Evolutionary conservation across 1,140 invertebrate genomes (phyloP).

Genomic region (Lerema accius): DNA sequence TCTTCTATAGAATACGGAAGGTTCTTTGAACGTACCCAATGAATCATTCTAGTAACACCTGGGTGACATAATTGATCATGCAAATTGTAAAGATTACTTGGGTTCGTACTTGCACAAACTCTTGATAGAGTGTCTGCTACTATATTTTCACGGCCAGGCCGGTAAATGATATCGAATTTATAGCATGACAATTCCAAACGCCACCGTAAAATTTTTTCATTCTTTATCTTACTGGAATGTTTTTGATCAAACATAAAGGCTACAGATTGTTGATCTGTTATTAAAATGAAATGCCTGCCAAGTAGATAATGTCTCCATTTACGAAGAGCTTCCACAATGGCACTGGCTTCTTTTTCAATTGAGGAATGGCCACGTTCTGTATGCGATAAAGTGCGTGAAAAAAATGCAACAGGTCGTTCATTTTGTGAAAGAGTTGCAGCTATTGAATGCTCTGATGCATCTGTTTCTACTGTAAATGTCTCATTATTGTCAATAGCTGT

Average conservation of each 20-base stretch:
- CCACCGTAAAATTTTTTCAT: constrained; percentile 44
- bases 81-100: not conserved
- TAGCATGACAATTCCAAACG: constrained; percentile 39
- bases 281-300: constrained; percentile 36
- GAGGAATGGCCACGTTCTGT: constrained; percentile 33
- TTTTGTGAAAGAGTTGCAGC: constrained; percentile 72
- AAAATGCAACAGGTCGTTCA: constrained; percentile 36
- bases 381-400: constrained; percentile 31
- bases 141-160: constrained; percentile 34
- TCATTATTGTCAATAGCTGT: constrained; percentile 20
- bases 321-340: constrained; percentile 34
- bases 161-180: constrained; percentile 43
- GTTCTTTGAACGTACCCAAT: constrained; percentile 45
- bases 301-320: constrained; percentile 37
- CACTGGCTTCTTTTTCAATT: constrained; percentile 44
- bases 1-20: constrained; percentile 47
- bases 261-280: constrained; percentile 36
- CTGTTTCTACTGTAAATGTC: constrained; percentile 63
- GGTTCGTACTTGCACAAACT: constrained; percentile 28
- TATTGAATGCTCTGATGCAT: constrained; percentile 68
- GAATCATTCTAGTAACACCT: constrained; percentile 26
- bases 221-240: constrained; percentile 42
- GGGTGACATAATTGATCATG: constrained; percentile 36
- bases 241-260: constrained; percentile 39
- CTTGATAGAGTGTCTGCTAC: constrained; percentile 36